Conservation (phyloP, 2,888 invertebrate species). For the Drosophila nigritarsus region DNA sequence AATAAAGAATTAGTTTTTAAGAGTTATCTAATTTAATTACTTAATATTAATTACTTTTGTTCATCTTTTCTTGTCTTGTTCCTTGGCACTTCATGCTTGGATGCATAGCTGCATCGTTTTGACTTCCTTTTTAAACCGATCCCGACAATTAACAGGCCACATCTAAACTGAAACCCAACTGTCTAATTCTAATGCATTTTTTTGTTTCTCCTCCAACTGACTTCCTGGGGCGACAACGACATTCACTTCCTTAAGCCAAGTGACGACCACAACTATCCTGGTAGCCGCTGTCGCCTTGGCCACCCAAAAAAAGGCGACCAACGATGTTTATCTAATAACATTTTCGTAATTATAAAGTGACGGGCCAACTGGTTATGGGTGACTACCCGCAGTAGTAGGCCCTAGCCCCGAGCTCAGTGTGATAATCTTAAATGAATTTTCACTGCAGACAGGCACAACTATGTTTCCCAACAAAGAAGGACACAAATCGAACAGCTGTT, state of each 20-base stretch:
- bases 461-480: conserved; percentile 17
- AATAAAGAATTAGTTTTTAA: not conserved
- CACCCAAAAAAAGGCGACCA: conserved; percentile 11
- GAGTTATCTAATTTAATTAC: not conserved
- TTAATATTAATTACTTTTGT: not conserved
- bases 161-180: conserved; percentile 44
- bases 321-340: conserved; percentile 76
- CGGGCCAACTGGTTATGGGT: conserved; percentile 68
- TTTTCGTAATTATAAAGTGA: conserved; percentile 72
- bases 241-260: conserved; percentile 48
- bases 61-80: not conserved
- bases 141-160: conserved; percentile 67
- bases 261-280: conserved; percentile 61
- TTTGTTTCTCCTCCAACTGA: conserved; percentile 37
- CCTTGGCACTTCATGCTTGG: conserved; percentile 26
- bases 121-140: conserved; percentile 31
- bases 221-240: conserved; percentile 70
- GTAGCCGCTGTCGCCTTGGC: conserved; percentile 31
- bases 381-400: conserved; percentile 57
- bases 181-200: conserved; percentile 24
- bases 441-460: conserved; percentile 32
- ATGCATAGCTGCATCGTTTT: conserved; percentile 21
- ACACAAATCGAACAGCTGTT: conserved; percentile 62
- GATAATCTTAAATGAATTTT: conserved; percentile 78
- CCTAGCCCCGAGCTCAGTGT: conserved; percentile 41